phyloP scores from a whole-genome alignment of 2,113 vertebrate species.

The Thamnophis sirtalis region DNA sequence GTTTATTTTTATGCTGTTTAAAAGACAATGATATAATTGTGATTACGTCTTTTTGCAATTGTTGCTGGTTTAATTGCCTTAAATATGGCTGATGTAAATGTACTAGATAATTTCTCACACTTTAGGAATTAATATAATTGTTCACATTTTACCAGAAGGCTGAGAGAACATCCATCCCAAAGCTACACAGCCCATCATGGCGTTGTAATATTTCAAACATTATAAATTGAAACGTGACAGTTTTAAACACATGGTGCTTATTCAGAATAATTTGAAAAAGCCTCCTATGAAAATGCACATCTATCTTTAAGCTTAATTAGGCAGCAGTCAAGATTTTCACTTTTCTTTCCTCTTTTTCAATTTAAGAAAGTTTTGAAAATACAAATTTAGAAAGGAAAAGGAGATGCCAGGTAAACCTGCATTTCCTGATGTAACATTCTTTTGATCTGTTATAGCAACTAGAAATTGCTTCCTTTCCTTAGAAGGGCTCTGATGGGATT shows the following conservation, averaged over 20 bases:
- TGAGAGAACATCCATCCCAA: background rate
- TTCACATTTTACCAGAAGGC: background rate
- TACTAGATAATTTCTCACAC: background rate
- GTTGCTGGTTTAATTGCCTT: background rate
- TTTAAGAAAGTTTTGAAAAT: background rate
- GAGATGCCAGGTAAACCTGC: background rate
- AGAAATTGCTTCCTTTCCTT: background rate
- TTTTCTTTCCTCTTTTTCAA: background rate
- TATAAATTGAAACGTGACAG: background rate
- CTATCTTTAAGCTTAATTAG: background rate
- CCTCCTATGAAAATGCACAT: background rate
- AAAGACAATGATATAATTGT: background rate
- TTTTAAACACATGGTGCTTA: background rate
- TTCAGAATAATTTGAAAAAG: background rate
- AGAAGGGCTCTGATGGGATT: background rate
- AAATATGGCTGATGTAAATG: background rate
- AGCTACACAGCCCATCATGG: background rate
- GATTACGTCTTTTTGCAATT: background rate
- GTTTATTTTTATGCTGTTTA: background rate
- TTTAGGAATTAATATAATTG: background rate
- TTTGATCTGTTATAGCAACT: background rate
- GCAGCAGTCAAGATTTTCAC: background rate
- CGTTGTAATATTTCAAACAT: background rate
- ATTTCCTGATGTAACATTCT: background rate
- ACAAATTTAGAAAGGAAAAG: background rate